These are phyloP conservation scores for Collichthys lucidus DNA, from an alignment of 2,113 vertebrate genomes.

Conservation along the genomic window DNA sequence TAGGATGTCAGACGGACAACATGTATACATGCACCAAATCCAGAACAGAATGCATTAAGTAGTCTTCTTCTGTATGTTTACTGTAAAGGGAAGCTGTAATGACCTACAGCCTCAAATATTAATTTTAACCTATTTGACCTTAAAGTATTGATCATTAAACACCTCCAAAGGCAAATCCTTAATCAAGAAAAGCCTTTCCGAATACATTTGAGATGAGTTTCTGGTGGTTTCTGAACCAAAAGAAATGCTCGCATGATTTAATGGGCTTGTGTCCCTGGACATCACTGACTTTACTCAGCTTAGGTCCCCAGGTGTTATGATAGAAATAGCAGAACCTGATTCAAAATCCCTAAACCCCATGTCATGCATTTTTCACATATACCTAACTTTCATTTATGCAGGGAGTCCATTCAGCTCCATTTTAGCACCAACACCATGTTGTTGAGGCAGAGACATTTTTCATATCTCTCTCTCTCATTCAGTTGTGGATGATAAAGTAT, in stretches of 20 bases:
- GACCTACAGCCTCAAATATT: neutral
- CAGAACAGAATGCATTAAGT: neutral
- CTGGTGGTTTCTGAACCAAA: neutral
- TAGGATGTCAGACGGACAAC: neutral
- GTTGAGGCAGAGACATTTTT: neutral
- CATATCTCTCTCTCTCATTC: neutral
- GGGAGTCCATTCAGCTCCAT: neutral
- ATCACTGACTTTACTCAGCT: constrained; percentile 1
- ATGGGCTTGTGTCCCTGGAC: neutral
- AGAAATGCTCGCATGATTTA: constrained; percentile 10
- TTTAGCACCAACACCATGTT: neutral
- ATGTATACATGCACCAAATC: neutral
- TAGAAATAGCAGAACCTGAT: constrained; percentile 23
- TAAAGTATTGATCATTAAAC: constrained; percentile 5
- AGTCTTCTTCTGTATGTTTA: neutral
- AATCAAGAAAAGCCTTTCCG: neutral
- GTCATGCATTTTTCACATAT: constrained; percentile 31
- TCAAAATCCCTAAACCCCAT: constrained; percentile 28
- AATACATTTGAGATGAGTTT: neutral
- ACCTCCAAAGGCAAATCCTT: neutral
- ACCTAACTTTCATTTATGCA: neutral
- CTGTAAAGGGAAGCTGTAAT: neutral
- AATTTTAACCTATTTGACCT: neutral
- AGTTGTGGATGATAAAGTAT: neutral
- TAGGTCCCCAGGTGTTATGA: constrained; percentile 1